Evolutionary conservation across 2,797 vertebrate genomes (phyloP).

Genomic region (Crax fasciolata): DNA sequence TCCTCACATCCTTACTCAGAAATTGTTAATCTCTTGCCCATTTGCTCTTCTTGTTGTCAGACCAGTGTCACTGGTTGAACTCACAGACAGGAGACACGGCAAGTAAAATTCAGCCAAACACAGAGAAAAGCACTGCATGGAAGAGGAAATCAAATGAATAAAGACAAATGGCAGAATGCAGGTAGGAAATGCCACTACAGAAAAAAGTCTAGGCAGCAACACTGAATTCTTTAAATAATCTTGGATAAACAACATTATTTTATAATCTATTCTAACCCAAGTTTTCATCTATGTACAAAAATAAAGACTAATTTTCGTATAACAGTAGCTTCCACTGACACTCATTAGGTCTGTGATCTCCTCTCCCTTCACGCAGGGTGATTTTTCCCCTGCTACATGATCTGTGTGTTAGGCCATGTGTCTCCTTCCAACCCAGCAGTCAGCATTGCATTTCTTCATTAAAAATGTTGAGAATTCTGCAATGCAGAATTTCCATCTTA

Average conservation of each 20-base stretch:
- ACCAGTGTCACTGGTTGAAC: background rate
- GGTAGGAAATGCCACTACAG: background rate
- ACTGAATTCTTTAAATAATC: background rate
- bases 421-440: background rate
- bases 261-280: background rate
- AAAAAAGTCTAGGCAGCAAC: background rate
- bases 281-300: background rate
- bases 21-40: background rate
- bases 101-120: background rate
- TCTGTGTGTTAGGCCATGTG: background rate
- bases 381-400: background rate
- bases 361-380: accelerated
- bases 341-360: background rate
- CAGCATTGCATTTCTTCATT: accelerated
- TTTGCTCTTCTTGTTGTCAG: background rate
- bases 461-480: background rate
- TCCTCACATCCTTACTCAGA: background rate
- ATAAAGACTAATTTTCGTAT: background rate
- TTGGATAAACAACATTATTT: background rate
- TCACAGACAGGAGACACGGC: background rate
- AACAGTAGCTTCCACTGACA: background rate
- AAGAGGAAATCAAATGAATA: background rate
- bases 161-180: background rate
- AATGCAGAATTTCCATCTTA: background rate
- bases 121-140: background rate